A percentile compares a stretch with the other conserved stretches of the same genome.
phyloP scores from a whole-genome alignment of 2,797 vertebrate genomes.

The Lepilemur ruficaudatus region DNA sequence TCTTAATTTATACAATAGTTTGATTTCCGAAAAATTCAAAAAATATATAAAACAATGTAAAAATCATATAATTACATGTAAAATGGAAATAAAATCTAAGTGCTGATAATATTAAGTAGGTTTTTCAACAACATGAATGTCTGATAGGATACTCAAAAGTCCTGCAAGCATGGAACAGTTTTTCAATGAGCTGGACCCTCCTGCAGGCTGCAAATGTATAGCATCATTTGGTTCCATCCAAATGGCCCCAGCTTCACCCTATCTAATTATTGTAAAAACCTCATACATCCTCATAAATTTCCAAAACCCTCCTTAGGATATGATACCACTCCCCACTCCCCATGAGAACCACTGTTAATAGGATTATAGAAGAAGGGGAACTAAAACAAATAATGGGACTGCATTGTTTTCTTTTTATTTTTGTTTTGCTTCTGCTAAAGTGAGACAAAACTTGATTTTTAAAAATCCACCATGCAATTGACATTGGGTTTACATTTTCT shows the following conservation, averaged over 20 bases:
- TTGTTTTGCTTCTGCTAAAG: background rate
- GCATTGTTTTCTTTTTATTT: background rate
- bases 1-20: background rate
- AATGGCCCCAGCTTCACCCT: background rate
- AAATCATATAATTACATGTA: background rate
- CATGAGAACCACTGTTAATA: background rate
- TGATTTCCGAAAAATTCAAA: background rate
- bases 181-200: background rate
- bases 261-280: background rate
- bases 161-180: background rate
- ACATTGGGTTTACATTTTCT: background rate
- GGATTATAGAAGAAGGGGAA: background rate
- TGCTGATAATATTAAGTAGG: background rate
- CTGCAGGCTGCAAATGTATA: background rate
- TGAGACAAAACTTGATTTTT: background rate
- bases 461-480: conserved; percentile 21
- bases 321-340: background rate
- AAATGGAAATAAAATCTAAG: background rate
- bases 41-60: background rate
- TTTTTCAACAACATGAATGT: background rate
- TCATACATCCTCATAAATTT: background rate
- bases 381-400: background rate
- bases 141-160: background rate
- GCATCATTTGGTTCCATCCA: background rate
- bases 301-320: background rate